These are phyloP conservation scores for Choloepus hoffmanni DNA, from an alignment of 2,113 vertebrate genomes.

Conservation along the genomic window DNA sequence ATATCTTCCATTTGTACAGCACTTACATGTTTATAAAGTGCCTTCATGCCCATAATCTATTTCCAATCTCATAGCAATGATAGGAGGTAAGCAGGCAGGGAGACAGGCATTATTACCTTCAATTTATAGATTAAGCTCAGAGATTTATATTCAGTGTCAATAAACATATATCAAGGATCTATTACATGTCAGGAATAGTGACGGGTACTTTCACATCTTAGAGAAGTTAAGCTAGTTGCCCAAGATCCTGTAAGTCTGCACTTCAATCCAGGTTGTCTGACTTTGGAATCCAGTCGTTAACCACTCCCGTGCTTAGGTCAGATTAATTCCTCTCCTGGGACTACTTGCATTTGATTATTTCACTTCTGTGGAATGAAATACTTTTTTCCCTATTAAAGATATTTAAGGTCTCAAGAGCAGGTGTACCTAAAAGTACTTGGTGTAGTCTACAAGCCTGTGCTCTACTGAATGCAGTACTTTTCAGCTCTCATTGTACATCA, in stretches of 20 bases:
- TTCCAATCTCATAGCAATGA: background rate
- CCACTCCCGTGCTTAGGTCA: background rate
- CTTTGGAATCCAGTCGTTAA: background rate
- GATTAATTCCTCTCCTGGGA: conserved; percentile 6
- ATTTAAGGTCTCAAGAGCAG: conserved; percentile 22
- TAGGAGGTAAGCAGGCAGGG: background rate
- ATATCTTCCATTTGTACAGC: background rate
- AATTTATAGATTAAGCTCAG: conserved; percentile 28
- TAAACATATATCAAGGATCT: background rate
- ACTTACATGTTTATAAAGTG: background rate
- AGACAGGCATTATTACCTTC: background rate
- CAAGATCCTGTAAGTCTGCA: background rate
- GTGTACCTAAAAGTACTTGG: background rate
- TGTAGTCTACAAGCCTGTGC: background rate
- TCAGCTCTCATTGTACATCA: conserved; percentile 5
- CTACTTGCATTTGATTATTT: conserved; percentile 20
- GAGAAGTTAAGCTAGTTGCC: conserved; percentile 36
- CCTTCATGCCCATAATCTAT: background rate
- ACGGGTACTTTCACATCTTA: background rate
- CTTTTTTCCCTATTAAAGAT: conserved; percentile 42
- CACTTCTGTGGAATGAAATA: conserved; percentile 33
- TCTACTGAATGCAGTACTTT: background rate
- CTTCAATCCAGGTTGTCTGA: background rate
- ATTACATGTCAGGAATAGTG: background rate
- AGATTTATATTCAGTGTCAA: background rate